Percentiles rank a stretch among this genome's conserved stretches.
phyloP scores from a whole-genome alignment of 2,888 invertebrate genomes.

The Andrena chrysosceles region DNA sequence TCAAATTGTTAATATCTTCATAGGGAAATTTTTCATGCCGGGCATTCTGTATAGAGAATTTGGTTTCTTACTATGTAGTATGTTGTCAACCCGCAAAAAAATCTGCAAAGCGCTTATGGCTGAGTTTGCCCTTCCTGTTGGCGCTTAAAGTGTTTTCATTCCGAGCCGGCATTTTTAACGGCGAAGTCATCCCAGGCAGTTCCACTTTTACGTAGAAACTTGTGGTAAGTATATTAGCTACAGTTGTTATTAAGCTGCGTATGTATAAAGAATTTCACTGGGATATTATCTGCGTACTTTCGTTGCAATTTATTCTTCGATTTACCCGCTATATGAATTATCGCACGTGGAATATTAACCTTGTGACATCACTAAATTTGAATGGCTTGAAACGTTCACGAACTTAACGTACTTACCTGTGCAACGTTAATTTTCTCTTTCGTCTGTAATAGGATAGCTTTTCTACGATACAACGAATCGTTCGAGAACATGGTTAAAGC shows the following conservation, averaged over 20 bases:
- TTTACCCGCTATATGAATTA: not conserved
- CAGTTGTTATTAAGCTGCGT: not conserved
- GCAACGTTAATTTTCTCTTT: not conserved
- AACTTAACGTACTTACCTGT: not conserved
- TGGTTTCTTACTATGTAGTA: not conserved
- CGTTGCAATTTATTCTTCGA: not conserved
- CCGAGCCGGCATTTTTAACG: constrained; percentile 22
- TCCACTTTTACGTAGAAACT: not conserved
- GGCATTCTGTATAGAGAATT: constrained; percentile 9
- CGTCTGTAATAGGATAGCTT: not conserved
- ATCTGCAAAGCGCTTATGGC: constrained; percentile 29
- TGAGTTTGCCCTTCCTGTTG: constrained; percentile 53
- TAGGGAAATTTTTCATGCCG: constrained; percentile 13
- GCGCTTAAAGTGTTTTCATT: constrained; percentile 44
- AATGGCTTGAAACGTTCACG: not conserved
- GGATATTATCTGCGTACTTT: not conserved
- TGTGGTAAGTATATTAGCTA: constrained; percentile 24
- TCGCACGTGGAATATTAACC: constrained; percentile 47
- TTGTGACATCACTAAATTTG: constrained; percentile 6
- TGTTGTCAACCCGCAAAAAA: not conserved
- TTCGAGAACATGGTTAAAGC: constrained; percentile 49
- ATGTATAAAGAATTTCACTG: not conserved
- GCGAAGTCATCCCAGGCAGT: not conserved
- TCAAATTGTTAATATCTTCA: not conserved
- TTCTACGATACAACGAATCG: not conserved